Evolutionary conservation across 2,113 vertebrate species (phyloP).

Genomic region (Hiodon alosoides): DNA sequence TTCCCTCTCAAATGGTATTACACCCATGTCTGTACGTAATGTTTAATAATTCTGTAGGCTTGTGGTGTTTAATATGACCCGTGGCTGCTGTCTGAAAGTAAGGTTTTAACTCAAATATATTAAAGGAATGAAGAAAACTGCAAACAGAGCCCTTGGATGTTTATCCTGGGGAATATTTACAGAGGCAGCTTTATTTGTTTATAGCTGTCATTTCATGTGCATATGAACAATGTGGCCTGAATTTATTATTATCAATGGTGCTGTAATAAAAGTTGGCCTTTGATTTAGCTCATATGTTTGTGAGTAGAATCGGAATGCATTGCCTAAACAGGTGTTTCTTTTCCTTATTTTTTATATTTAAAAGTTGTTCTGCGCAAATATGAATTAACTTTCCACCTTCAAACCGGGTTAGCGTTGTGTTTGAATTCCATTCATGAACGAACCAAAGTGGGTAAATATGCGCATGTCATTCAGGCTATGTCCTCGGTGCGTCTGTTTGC

Average conservation of each 20-base stretch:
- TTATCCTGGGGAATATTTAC: neutral
- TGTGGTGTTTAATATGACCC: neutral
- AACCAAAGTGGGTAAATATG: too few relatives aligned
- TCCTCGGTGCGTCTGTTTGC: too few relatives aligned
- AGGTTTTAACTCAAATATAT: neutral
- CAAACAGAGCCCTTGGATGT: neutral
- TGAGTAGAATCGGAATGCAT: neutral
- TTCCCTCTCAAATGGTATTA: neutral
- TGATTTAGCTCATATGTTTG: neutral
- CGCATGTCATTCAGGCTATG: too few relatives aligned
- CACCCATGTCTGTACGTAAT: too few relatives aligned
- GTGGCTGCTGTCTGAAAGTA: neutral
- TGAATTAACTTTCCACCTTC: neutral
- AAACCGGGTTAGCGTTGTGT: neutral
- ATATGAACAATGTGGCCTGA: neutral
- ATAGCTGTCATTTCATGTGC: neutral
- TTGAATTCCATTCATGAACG: too few relatives aligned
- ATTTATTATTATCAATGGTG: neutral
- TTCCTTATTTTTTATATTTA: neutral
- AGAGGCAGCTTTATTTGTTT: neutral
- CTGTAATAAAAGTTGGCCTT: constrained; percentile 2
- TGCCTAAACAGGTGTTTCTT: too few relatives aligned
- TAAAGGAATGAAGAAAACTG: neutral
- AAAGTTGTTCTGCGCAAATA: neutral
- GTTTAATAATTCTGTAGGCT: neutral